Conservation (phyloP, 1,140 invertebrate species). For the Neotoxoptera formosana region DNA sequence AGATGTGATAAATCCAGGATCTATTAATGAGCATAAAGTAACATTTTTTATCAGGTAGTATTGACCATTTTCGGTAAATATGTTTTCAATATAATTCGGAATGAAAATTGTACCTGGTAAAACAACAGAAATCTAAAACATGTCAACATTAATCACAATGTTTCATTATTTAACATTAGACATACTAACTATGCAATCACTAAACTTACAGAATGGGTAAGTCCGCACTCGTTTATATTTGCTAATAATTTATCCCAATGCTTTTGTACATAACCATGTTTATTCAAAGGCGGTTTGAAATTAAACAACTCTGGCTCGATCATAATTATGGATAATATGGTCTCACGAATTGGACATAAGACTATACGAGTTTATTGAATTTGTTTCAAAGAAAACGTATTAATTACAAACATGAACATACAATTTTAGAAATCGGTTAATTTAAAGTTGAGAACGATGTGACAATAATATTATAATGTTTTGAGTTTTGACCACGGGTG, state of each 20-base stretch:
- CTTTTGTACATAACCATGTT: conserved; percentile 23
- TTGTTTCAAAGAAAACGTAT: not conserved
- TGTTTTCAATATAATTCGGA: conserved; percentile 27
- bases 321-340: not conserved
- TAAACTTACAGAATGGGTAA: conserved; percentile 47
- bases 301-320: conserved; percentile 43
- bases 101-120: conserved; percentile 24
- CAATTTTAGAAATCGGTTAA: not conserved
- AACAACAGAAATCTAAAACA: conserved; percentile 34
- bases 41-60: conserved; percentile 42
- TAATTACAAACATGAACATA: not conserved
- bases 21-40: conserved; percentile 21
- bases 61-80: conserved; percentile 37
- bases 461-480: not conserved
- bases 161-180: not conserved
- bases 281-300: conserved; percentile 9
- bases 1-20: conserved; percentile 40
- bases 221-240: not conserved
- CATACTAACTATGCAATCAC: not conserved
- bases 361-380: not conserved
- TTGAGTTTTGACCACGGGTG: no score
- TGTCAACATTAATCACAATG: not conserved
- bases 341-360: not conserved
- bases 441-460: not conserved
- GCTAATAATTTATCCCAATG: conserved; percentile 26